Evolutionary conservation across 2,888 invertebrate species (phyloP).

Genomic region (Marronus borbonicus): DNA sequence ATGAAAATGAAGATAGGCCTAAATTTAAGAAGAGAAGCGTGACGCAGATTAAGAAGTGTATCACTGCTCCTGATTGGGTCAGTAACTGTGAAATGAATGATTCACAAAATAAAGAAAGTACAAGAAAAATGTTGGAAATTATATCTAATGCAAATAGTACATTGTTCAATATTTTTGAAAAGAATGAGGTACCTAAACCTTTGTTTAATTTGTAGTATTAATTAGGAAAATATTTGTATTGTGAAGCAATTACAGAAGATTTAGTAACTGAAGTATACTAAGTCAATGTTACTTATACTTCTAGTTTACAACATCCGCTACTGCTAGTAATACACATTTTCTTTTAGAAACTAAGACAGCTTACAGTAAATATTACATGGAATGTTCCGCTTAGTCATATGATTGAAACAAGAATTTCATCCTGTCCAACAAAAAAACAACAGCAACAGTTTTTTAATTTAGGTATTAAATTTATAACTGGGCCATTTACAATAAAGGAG

Average conservation of each 20-base stretch:
- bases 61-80: neutral
- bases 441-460: conserved; percentile 4
- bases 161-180: neutral
- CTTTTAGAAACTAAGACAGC: neutral
- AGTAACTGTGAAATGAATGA: neutral
- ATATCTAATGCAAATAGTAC: neutral
- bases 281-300: no score
- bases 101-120: neutral
- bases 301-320: neutral
- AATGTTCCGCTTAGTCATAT: conserved; percentile 27
- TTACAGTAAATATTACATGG: conserved; percentile 14
- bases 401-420: conserved; percentile 44
- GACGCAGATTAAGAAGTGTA: neutral
- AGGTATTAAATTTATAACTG: conserved; percentile 16
- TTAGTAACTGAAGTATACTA: no score
- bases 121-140: neutral
- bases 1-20: neutral
- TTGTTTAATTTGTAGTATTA: neutral
- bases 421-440: conserved; percentile 22
- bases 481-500: conserved; percentile 27
- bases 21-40: neutral
- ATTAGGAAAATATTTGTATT: no score
- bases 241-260: no score
- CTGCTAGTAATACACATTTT: neutral
- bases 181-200: neutral